Base-by-base conservation (phyloP, 1,140 invertebrate genomes). In the Telenomus remus region DNA sequence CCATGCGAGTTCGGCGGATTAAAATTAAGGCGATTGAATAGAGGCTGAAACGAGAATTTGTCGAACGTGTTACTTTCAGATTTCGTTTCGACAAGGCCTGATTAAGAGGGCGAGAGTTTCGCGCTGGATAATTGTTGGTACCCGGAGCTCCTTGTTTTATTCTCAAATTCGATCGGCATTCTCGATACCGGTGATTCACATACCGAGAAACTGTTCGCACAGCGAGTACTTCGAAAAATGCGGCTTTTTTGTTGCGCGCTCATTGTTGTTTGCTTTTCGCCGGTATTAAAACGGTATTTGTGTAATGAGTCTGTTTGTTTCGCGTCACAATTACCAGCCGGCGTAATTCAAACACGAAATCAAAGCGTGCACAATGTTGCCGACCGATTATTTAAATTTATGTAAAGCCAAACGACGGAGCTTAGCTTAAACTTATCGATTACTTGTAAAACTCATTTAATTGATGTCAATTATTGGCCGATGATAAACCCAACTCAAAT, bases 381-480 rank as follows among this genome's bases (percentile, higher is more conserved):
- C 19, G 19, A 33, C 34, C 33, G 13, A 59, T 64, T 72, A 72
- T 72, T 64, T 53, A 57, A 72, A 72, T 64, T 51, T 59, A 64
- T 53, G 54, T 59, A 42, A 57, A 59, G 4, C 34, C 19, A 19
- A n/a, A 6, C 34, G 34, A 35, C 34, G 5, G 37, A 39, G n/a
- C 37, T 9, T 39, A 11, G n/a, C 9, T 39, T 2, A 11, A 39
- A 39, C 37, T 9, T n/a, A 39, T 39, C 37, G 37, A 39, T 39
- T n/a, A n/a, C 9, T n/a, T 39, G 37, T 9, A 39, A 39, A 39
- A 39, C 37, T 39, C 3, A 39, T 39, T 13, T 64, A 64, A 57
- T 57, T 64, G 43, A 64, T 53, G 60, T 53, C 60, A 57, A 64
- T 72, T 72, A 64, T 72, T 59, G 42, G 15, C n/a, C 33, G 54